A percentile compares a stretch with the other conserved stretches of the same genome.
These are phyloP conservation scores for Actinostola sp. DNA, from an alignment of 92 coral and sea anemone species.

Conservation along the genomic window DNA sequence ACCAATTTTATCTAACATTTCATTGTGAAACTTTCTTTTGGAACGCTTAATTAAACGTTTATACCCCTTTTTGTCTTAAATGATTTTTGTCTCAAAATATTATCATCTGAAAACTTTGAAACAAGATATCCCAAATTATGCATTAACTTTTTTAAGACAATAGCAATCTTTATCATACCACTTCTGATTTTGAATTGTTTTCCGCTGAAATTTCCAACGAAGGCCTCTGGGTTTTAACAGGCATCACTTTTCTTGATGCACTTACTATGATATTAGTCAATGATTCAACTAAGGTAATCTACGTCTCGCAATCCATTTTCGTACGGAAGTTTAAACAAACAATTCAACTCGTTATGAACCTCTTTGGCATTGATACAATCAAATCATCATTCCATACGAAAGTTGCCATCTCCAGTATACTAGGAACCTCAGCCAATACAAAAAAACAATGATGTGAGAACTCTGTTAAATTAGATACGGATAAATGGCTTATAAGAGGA, in stretches of 20 bases:
- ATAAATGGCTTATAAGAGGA: constrained; percentile 23
- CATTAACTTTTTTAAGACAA: constrained; percentile 17
- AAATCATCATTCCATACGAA: too few relatives aligned
- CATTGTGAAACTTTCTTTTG: constrained; percentile 18
- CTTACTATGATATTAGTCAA: too few relatives aligned
- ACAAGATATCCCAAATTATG: constrained; percentile 23
- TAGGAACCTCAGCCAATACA: constrained; percentile 7
- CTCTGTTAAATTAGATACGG: constrained; percentile 16
- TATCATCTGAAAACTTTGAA: constrained; percentile 1
- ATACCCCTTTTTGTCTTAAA: constrained; percentile 20
- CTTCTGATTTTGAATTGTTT: constrained; percentile 12
- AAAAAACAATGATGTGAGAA: constrained; percentile 31
- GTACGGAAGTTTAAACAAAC: too few relatives aligned
- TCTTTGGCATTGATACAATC: too few relatives aligned
- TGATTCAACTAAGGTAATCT: too few relatives aligned
- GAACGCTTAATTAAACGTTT: constrained; percentile 8
- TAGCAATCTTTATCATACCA: constrained; percentile 25
- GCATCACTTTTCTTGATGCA: neutral
- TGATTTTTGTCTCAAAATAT: neutral
- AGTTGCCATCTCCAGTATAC: neutral
- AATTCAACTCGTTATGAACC: too few relatives aligned
- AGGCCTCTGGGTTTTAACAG: neutral
- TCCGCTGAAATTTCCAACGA: neutral
- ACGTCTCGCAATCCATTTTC: too few relatives aligned
- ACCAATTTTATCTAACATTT: constrained; percentile 23